phyloP scores from a whole-genome alignment of 1,140 invertebrate genomes.

The Anthonomus grandis region DNA sequence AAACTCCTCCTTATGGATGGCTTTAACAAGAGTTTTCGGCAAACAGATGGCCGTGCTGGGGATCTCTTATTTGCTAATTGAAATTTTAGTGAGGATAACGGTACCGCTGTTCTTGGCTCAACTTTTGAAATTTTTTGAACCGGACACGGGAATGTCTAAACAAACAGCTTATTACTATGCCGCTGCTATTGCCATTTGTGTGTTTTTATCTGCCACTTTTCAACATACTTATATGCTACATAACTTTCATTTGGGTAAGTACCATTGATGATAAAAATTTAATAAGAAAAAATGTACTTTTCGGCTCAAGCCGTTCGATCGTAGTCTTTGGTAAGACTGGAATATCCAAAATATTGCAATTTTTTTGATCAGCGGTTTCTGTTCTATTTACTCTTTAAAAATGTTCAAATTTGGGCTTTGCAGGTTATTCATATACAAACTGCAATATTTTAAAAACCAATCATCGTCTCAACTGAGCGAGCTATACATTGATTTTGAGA shows the following conservation, averaged over 20 bases:
- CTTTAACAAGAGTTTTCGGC: constrained; percentile 29
- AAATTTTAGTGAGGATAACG: constrained; percentile 51
- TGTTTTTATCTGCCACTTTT: constrained; percentile 59
- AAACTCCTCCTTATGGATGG: constrained; percentile 44
- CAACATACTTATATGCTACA: constrained; percentile 79
- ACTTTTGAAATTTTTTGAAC: constrained; percentile 24
- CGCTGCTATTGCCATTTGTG: constrained; percentile 64
- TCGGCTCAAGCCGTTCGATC: too few species aligned
- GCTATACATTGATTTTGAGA: too few species aligned
- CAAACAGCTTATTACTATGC: constrained; percentile 66
- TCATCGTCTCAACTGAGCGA: too few species aligned
- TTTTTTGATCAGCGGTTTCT: too few species aligned
- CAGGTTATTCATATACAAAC: too few species aligned
- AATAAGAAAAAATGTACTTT: too few species aligned
- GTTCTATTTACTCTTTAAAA: too few species aligned
- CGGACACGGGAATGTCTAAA: constrained; percentile 28
- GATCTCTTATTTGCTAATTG: constrained; percentile 23
- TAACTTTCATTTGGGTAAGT: constrained; percentile 53
- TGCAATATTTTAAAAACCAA: too few species aligned
- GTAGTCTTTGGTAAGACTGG: too few species aligned
- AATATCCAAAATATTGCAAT: too few species aligned
- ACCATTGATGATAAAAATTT: too few species aligned
- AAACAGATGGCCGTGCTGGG: constrained; percentile 23
- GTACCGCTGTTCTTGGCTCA: constrained; percentile 28
- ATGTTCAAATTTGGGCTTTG: too few species aligned